These are phyloP conservation scores for Peucedramus taeniatus DNA, from an alignment of 2,113 vertebrate species.

Conservation along the genomic window DNA sequence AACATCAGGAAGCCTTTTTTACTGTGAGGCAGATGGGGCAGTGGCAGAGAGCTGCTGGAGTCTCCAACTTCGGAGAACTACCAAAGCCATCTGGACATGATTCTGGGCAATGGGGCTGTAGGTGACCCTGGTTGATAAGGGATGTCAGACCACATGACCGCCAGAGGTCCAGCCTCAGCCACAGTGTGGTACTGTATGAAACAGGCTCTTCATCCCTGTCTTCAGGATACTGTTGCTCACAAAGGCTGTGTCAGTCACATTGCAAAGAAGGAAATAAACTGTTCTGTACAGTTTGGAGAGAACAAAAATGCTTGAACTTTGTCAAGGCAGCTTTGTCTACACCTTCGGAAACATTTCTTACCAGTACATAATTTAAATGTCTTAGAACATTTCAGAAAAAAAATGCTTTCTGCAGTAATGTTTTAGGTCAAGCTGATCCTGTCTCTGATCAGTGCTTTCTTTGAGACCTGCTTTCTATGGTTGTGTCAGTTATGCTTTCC, in stretches of 20 bases:
- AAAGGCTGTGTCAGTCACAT: background rate
- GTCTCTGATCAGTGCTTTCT: background rate
- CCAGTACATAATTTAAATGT: background rate
- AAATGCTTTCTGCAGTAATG: background rate
- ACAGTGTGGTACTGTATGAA: background rate
- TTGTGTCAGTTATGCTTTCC: background rate
- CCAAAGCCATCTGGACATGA: background rate
- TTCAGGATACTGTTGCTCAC: background rate
- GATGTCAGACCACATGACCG: background rate
- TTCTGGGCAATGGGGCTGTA: background rate
- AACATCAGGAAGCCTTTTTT: background rate
- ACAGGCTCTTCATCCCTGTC: background rate
- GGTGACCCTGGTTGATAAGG: background rate
- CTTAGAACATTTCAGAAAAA: background rate
- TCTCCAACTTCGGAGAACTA: background rate
- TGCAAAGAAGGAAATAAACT: background rate
- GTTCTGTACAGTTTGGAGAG: background rate
- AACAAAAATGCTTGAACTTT: background rate
- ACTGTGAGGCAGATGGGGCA: background rate
- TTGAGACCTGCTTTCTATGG: background rate
- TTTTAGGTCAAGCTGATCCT: background rate
- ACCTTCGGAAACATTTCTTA: background rate
- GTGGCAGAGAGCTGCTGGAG: background rate
- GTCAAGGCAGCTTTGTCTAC: background rate
- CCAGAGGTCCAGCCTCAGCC: background rate